A percentile compares a stretch with the other conserved stretches of the same genome.
Evolutionary conservation across 2,888 invertebrate species (phyloP).

Genomic region (Chrysolina oricalcia): DNA sequence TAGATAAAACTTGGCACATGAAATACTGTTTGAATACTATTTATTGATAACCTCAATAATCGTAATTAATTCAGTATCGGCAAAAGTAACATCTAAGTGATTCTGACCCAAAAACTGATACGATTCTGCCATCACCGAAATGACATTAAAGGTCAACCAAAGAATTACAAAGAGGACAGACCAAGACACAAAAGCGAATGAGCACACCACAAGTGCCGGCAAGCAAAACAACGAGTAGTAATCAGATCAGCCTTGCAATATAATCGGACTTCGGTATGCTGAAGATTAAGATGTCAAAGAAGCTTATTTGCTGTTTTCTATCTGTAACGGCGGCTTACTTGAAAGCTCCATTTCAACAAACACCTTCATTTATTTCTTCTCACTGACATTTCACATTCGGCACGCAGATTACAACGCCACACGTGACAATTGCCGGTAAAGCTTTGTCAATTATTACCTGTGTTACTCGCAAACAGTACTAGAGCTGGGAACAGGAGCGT

Average conservation of each 20-base stretch:
- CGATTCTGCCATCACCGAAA: too few species aligned
- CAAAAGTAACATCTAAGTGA: too few species aligned
- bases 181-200: constrained; percentile 15
- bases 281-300: constrained; percentile 63
- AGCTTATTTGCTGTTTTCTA: constrained; percentile 56
- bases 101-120: too few species aligned
- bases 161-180: neutral
- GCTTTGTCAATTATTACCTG: constrained; percentile 66
- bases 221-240: constrained; percentile 52
- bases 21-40: too few species aligned
- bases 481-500: constrained; percentile 33
- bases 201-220: constrained; percentile 35
- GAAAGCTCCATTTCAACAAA: constrained; percentile 63
- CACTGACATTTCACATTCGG: constrained; percentile 72
- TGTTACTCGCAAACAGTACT: constrained; percentile 44
- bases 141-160: too few species aligned
- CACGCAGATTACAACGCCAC: constrained; percentile 69
- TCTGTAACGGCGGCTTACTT: constrained; percentile 53
- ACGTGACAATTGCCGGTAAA: constrained; percentile 65
- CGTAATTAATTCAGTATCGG: too few species aligned
- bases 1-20: too few species aligned
- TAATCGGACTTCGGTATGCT: constrained; percentile 36
- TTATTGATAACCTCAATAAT: too few species aligned
- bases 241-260: constrained; percentile 52
- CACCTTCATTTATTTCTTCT: constrained; percentile 71